Percentiles rank a stretch among this genome's conserved stretches.
phyloP scores from a whole-genome alignment of 2,113 vertebrate species.

The Vulpes lagopus region DNA sequence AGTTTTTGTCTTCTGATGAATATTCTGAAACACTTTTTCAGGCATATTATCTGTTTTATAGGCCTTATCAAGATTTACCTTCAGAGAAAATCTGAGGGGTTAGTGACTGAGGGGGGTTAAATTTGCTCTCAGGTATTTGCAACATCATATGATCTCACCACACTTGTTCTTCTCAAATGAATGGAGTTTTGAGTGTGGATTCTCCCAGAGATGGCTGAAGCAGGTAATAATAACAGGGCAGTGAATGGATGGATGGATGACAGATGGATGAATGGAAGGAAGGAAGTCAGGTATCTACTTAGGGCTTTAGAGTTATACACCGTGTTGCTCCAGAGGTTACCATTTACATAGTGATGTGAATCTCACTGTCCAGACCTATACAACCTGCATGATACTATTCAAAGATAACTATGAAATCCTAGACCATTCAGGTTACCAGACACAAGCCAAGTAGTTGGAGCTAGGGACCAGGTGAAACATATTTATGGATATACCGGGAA shows the following conservation, averaged over 20 bases:
- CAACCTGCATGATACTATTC: neutral
- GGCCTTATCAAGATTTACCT: neutral
- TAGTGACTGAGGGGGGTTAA: neutral
- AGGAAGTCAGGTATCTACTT: neutral
- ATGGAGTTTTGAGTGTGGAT: conserved; percentile 25
- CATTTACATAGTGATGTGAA: neutral
- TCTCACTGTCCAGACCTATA: neutral
- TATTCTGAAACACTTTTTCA: neutral
- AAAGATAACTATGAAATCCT: neutral
- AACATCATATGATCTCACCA: neutral
- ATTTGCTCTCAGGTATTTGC: neutral
- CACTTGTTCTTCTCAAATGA: neutral
- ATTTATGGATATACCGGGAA: neutral
- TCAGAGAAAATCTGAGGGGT: neutral
- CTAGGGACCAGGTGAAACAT: neutral
- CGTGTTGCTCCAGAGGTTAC: neutral
- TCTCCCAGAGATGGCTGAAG: neutral
- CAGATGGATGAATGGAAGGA: neutral
- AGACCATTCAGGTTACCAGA: neutral
- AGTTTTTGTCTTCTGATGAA: neutral
- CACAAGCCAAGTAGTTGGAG: neutral
- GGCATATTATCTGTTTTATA: neutral
- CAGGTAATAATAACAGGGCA: neutral
- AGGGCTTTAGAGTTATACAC: neutral
- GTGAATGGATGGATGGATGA: neutral